Base-by-base conservation (phyloP, 2,888 invertebrate species). In the Mycalesis mineus region DNA sequence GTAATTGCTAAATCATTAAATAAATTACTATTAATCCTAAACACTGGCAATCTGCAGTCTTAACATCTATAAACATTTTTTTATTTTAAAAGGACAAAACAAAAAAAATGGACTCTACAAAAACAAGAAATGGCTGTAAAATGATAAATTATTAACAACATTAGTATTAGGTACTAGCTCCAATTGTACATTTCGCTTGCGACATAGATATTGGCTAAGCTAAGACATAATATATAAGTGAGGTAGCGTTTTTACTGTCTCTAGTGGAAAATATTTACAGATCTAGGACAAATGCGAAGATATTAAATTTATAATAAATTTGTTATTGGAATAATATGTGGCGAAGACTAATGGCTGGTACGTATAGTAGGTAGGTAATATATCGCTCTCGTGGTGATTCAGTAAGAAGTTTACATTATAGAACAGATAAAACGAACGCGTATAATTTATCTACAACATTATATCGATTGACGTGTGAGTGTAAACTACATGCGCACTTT, bases 231-330 rank as follows among this genome's bases (percentile, higher is more conserved):
- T 83, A 67, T 63, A 81, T 79, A 86, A 84, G 87, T 89, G 88
- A 89, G 88, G 88, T 89, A 89, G 88, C 88, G 77, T 86, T 84
- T 84, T 89, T 87, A 88, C 82, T 84, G 80, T 83, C 84, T 86
- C 84, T 86, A 86, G 77, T 84, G 84, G 81, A 83, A 84, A 84
- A 80, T 89, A 88, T 89, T 72, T 89, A 89, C 88, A 88, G 70
- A 76, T 79, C 75, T 81, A 81, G 75, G 74, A 75, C 72, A 78
- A 82, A 82, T 83, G 82, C 80, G 79, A 73, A 65, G 62, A 72
- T 72, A 66, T 45, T 65, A 71, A 72, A 15, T 48, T 51, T 47
- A 72, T 66, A 72, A 63, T n/a, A n/a, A 79, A 78, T 82, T 85
- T 86, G 82, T 82, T 83, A 76, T 79, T 73, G 68, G 73, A 77